Conservation (phyloP, 2,797 vertebrate species). For the Sphenodon punctatus region DNA sequence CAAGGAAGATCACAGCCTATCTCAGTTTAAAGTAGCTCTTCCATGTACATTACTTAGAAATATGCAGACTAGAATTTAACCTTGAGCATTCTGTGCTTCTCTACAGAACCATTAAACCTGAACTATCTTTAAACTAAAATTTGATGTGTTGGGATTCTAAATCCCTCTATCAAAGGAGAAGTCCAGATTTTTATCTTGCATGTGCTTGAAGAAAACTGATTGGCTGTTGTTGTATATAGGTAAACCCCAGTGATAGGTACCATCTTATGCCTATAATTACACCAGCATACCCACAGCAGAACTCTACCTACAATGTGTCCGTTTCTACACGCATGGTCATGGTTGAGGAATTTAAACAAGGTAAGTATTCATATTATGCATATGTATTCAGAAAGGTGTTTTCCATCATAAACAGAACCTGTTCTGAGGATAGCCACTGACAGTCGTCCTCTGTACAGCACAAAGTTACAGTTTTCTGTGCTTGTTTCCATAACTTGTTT, state of each 20-base stretch:
- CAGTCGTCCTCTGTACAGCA: background rate
- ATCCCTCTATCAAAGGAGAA: slow-evolving; percentile 67
- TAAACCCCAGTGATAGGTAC: slow-evolving; percentile 89
- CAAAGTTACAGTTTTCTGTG: background rate
- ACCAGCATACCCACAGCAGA: slow-evolving; percentile 92
- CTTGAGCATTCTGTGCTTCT: slow-evolving; percentile 17
- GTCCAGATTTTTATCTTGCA: slow-evolving; percentile 73
- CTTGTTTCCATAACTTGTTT: background rate
- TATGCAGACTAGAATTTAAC: background rate
- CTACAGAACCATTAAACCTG: slow-evolving; percentile 7
- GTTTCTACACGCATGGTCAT: slow-evolving; percentile 88
- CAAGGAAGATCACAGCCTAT: background rate
- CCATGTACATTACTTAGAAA: background rate
- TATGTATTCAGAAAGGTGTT: slow-evolving; percentile 32
- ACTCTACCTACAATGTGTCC: slow-evolving; percentile 92
- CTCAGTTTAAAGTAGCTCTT: background rate
- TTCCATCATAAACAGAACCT: background rate
- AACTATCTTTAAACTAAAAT: background rate
- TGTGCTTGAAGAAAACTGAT: slow-evolving; percentile 83
- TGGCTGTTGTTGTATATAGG: slow-evolving; percentile 84
- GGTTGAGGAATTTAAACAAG: slow-evolving; percentile 90
- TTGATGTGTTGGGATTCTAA: slow-evolving; percentile 32
- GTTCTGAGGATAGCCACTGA: background rate
- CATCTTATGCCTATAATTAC: slow-evolving; percentile 96
- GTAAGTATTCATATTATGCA: slow-evolving; percentile 78